phyloP scores from a whole-genome alignment of 2,113 vertebrate genomes.

The Ivindomyrus marchei region DNA sequence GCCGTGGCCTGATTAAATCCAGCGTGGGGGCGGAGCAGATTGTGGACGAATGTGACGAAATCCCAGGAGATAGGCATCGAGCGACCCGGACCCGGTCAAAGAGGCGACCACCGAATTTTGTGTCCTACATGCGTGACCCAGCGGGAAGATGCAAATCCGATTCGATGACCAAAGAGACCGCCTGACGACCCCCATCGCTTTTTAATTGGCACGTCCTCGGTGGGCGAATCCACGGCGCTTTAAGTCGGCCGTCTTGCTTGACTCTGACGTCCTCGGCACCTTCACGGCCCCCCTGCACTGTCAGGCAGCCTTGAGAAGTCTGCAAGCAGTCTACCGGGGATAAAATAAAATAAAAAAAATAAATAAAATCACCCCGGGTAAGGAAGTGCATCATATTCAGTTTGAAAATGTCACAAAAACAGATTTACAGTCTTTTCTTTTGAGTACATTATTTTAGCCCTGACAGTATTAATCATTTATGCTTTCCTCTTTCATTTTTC shows the following conservation, averaged over 20 bases:
- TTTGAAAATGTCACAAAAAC: constrained; percentile 97
- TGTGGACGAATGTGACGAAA: constrained; percentile 45
- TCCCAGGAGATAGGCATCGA: constrained; percentile 55
- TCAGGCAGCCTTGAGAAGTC: background rate
- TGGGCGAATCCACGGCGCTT: background rate
- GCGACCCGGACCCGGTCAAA: constrained; percentile 47
- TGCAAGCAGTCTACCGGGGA: background rate
- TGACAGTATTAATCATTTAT: constrained; percentile 99
- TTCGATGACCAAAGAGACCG: background rate
- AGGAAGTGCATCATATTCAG: constrained; percentile 58
- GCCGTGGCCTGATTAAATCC: constrained; percentile 59
- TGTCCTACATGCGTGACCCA: background rate
- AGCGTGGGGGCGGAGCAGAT: constrained; percentile 37
- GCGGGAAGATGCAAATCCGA: background rate
- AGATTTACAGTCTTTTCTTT: constrained; percentile 93
- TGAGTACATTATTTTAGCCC: constrained; percentile 96
- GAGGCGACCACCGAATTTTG: constrained; percentile 37
- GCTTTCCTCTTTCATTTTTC: constrained; percentile 84
- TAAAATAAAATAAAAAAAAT: constrained; percentile 35
- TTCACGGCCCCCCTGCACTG: background rate
- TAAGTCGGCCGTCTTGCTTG: background rate
- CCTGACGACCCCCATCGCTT: background rate
- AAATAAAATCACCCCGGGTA: constrained; percentile 53
- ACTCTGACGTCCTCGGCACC: background rate
- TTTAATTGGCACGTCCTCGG: background rate